Percentiles rank a stretch among this genome's conserved stretches.
Conservation (phyloP, 2,888 invertebrate species). For the Thumatha senex region DNA sequence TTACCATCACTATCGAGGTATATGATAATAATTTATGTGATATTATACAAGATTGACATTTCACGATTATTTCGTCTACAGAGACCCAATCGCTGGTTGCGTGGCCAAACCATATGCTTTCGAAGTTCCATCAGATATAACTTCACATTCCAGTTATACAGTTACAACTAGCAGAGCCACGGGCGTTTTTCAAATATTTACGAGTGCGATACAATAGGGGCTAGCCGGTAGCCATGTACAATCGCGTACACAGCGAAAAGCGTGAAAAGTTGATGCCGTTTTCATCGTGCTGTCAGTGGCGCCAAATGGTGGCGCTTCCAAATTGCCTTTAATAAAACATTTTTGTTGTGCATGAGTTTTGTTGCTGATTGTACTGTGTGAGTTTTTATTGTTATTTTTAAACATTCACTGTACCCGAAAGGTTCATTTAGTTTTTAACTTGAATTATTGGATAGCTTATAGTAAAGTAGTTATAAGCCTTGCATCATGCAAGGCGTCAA, state of each 20-base stretch:
- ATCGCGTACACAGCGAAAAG: constrained; percentile 17
- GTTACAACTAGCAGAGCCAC: constrained; percentile 11
- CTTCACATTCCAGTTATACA: constrained; percentile 16
- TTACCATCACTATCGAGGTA: too few relatives aligned
- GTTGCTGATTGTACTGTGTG: constrained; percentile 1
- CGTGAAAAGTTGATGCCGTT: constrained; percentile 58
- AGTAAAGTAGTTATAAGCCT: too few relatives aligned
- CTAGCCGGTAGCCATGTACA: constrained; percentile 9
- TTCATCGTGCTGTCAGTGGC: constrained; percentile 40
- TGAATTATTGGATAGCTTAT: too few relatives aligned
- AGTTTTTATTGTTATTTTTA: neutral
- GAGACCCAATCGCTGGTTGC: constrained; percentile 2
- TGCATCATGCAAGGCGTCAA: too few relatives aligned
- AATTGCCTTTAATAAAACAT: constrained; percentile 58
- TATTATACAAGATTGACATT: too few relatives aligned
- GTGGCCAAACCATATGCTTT: constrained; percentile 14
- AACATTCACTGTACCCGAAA: neutral
- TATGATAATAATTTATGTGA: too few relatives aligned
- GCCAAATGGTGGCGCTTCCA: too few relatives aligned
- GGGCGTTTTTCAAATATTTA: constrained; percentile 59
- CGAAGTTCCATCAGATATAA: constrained; percentile 22
- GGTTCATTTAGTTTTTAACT: neutral
- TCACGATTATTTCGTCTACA: neutral
- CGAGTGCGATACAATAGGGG: constrained; percentile 49
- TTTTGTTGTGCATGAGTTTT: constrained; percentile 18